Evolutionary conservation across 2,888 invertebrate genomes (phyloP), one percentile per base, ranked within the genome.

Genomic region (Catocala nupta): DNA sequence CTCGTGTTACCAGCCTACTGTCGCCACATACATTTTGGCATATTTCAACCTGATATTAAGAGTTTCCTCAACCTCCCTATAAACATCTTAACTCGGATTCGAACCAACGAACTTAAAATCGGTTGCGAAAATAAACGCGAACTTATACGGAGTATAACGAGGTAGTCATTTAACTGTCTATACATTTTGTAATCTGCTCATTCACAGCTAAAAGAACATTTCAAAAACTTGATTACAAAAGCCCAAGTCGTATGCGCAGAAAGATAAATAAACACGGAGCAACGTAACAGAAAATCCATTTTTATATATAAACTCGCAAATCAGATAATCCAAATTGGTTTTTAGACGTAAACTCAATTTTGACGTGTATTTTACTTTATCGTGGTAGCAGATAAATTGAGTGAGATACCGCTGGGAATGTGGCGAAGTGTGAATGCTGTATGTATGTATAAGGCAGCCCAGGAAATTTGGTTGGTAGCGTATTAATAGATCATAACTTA

Each of bases 261-360:
- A 75, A 75, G 67, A 78, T 79, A 78, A 77, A 80, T 70, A 81
- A 78, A 78, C 77, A 76, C 63, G 65, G 62, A 77, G 67, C 77
- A 69, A 67, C 70, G 73, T 74, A 61, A 65, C 68, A 64, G 74
- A 72, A 78, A 82, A 83, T 77, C 78, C 84, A 83, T 84, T 86
- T 86, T 85, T 83, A 80, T 88, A 86, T 85, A 90, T 87, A 91
- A 88, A 88, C 88, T 90, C 86, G 82, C 87, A 89, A 91, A 92
- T 91, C 91, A 88, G 93, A 92, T 92, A 92, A 92, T 92, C 90
- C 90, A 89, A 93, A 93, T 92, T 92, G 92, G 89, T 91, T 92
- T 91, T 91, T 91, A 91, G 90, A 88, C 89, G 91, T 84, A 90
- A 90, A 92, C 90, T 92, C 92, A 88, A 91, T 92, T 92, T 88